phyloP scores from a whole-genome alignment of 2,797 vertebrate genomes.

The Hemibagrus guttatus region DNA sequence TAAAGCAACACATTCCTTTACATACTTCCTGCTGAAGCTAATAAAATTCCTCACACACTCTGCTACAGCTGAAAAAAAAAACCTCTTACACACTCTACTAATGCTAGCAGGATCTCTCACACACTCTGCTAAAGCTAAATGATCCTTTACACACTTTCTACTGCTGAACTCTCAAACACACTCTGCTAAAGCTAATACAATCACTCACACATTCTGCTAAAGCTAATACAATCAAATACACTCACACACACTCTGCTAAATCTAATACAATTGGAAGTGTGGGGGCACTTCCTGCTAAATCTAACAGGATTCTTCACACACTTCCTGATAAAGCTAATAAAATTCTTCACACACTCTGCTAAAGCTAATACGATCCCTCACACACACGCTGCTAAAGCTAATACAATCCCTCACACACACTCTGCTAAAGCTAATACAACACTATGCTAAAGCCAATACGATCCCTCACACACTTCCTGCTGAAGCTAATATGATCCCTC shows the following conservation, averaged over 20 bases:
- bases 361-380: too few relatives aligned
- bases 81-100: neutral
- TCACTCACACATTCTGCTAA: neutral
- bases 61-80: neutral
- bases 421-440: neutral
- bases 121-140: neutral
- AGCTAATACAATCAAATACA: too few relatives aligned
- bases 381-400: too few relatives aligned
- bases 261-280: neutral
- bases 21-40: neutral
- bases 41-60: neutral
- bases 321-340: too few relatives aligned
- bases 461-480: neutral
- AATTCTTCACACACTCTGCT: too few relatives aligned
- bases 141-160: too few relatives aligned
- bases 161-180: neutral
- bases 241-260: neutral
- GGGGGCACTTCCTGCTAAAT: neutral
- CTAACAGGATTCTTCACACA: neutral
- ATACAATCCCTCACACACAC: neutral
- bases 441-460: neutral
- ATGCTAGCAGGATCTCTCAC: neutral
- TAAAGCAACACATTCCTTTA: neutral
- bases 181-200: neutral
- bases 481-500: neutral